Percentiles rank a stretch among this genome's conserved stretches.
Evolutionary conservation across 2,888 invertebrate genomes (phyloP).

Genomic region (Ptychoptera contaminata): DNA sequence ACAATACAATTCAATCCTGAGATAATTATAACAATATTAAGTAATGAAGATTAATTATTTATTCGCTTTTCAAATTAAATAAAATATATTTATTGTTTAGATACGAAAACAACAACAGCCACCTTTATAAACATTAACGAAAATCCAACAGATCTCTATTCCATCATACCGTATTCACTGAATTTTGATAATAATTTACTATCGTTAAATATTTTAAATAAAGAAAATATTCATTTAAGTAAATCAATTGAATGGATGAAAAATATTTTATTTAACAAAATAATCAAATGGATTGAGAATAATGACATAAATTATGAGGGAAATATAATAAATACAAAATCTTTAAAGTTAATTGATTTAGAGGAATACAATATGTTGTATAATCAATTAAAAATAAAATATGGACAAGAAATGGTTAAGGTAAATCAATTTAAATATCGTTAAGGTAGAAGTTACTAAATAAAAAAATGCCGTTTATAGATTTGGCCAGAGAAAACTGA

Average conservation of each 20-base stretch:
- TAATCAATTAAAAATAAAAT: constrained; percentile 56
- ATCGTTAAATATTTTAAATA: not conserved
- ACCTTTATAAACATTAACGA: not conserved
- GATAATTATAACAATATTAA: no score
- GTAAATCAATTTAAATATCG: constrained; percentile 25
- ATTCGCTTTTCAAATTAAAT: no score
- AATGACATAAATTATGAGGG: constrained; percentile 17
- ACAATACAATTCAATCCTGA: no score
- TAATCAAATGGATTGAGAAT: constrained; percentile 27
- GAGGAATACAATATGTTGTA: constrained; percentile 59
- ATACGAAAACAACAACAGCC: not conserved
- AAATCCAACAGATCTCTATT: not conserved
- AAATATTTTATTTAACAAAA: constrained; percentile 16
- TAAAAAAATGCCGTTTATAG: constrained; percentile 27
- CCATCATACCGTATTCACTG: not conserved
- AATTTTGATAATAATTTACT: not conserved
- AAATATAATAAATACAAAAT: constrained; percentile 28
- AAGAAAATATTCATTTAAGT: not conserved
- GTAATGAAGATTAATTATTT: no score
- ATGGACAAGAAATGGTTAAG: constrained; percentile 57
- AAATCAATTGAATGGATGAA: constrained; percentile 17
- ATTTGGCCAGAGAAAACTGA: constrained; percentile 89
- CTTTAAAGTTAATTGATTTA: constrained; percentile 47
- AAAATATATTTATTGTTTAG: no score
- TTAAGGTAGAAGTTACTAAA: not conserved